Conservation (phyloP, 2,888 invertebrate species). For the Marasmarcha lunaedactyla region DNA sequence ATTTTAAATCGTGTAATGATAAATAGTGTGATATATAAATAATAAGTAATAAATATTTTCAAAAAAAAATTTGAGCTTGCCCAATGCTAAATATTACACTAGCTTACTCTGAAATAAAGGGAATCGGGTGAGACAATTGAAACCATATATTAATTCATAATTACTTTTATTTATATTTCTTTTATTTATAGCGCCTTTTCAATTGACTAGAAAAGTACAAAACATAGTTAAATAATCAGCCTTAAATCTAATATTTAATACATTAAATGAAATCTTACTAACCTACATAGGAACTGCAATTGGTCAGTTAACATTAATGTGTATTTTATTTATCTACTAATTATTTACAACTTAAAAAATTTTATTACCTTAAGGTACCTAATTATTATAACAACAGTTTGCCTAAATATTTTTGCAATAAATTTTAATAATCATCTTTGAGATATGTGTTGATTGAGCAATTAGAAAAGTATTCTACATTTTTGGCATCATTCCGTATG, state of each 20-base stretch:
- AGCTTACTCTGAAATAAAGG: too few relatives aligned
- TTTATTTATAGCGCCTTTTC: constrained; percentile 47
- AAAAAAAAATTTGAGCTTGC: too few relatives aligned
- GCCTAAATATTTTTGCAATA: not conserved
- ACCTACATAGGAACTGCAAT: constrained; percentile 35
- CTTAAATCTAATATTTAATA: constrained; percentile 23
- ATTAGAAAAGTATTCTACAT: constrained; percentile 19
- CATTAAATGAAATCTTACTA: constrained; percentile 13
- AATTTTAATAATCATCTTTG: not conserved
- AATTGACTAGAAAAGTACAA: constrained; percentile 55
- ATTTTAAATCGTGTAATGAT: too few relatives aligned
- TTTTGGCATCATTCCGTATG: constrained; percentile 33
- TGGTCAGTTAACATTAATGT: constrained; percentile 11
- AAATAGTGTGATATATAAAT: too few relatives aligned
- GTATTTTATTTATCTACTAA: constrained; percentile 22
- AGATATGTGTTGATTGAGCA: not conserved
- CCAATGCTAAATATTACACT: too few relatives aligned
- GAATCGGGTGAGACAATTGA: too few relatives aligned
- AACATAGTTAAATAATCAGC: constrained; percentile 44
- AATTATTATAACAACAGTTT: not conserved
- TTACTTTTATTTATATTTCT: too few relatives aligned
- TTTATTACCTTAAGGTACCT: constrained; percentile 1
- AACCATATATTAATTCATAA: too few relatives aligned
- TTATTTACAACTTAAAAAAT: constrained; percentile 1
- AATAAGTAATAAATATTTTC: too few relatives aligned